phyloP scores from a whole-genome alignment of 2,113 vertebrate genomes.

The Mastomys natalensis region DNA sequence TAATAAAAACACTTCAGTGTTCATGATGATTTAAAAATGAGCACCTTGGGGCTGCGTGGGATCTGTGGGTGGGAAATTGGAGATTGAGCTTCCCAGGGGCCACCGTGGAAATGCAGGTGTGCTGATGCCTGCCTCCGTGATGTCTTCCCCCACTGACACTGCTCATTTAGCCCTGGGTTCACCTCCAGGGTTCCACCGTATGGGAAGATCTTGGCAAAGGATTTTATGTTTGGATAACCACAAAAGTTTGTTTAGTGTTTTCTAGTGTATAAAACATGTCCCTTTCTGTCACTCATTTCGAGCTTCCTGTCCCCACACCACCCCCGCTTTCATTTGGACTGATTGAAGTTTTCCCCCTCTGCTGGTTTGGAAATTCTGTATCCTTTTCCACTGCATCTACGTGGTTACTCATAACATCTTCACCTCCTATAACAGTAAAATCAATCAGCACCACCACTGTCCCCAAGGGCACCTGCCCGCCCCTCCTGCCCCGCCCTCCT shows the following conservation, averaged over 20 bases:
- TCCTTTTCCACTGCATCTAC: not conserved
- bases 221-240: not conserved
- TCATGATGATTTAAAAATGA: not conserved
- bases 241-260: not conserved
- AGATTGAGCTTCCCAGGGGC: conserved; percentile 35
- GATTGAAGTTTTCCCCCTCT: conserved; percentile 31
- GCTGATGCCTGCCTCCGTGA: not conserved
- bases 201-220: not conserved
- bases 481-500: too few species aligned
- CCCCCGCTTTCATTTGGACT: not conserved
- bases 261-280: not conserved
- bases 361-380: conserved; percentile 62
- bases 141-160: too few species aligned
- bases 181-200: too few species aligned
- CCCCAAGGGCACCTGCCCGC: accelerated
- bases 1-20: not conserved
- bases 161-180: not conserved
- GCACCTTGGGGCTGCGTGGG: accelerated
- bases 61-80: not conserved
- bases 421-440: conserved; percentile 4
- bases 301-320: not conserved
- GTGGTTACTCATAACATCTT: conserved; percentile 1
- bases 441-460: not conserved
- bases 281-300: not conserved
- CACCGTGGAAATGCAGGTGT: not conserved